Base-by-base conservation (phyloP, 2,113 vertebrate species). In the Gavia stellata region DNA sequence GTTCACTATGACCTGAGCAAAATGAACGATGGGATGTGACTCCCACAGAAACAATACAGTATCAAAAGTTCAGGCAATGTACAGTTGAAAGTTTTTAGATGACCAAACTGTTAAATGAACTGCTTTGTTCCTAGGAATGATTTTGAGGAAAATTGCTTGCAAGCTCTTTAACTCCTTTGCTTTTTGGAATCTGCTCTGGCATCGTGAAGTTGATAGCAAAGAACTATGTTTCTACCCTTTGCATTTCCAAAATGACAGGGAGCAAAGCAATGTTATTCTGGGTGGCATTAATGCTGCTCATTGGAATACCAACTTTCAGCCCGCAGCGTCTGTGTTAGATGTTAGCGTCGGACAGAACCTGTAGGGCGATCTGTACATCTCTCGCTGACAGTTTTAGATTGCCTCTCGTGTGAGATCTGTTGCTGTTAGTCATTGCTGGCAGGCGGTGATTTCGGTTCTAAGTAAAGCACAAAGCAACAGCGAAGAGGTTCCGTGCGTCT, bases 381-480 rank as follows among this genome's bases (percentile, higher is more conserved):
- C 67, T 83, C 1, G 1, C 70, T 33, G 47, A 21, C 33, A 5
- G 20, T 52, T 92, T 81, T 55, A 63, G 59, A 10, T 65, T 14
- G 16, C 0, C 0, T 31, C 23, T 3, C 0, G 2, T 52, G 47
- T 55, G 72, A 86, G 45, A 61, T 11, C 16, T 53, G 0, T 52
- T 75, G 84, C 52, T 53, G n/a, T 81, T 68, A 34, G 65, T 58
- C 17, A 1, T 31, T 47, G 34, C 31, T 77, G 74, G 36, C 38
- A 42, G 67, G 65, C 5, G 19, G 21, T 55, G 16, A 49, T 82
- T 96, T 52, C 63, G 14, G 31, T 56, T 72, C 13, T 26, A 52
- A 68, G 74, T 49, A 14, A 65, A 90, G 40, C 40, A 8, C 20
- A 24, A 55, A 83, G 47, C 36, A 42, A 21, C 61, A 40, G 58